Percentiles rank a stretch among this genome's conserved stretches.
Evolutionary conservation across 2,113 vertebrate species (phyloP).

Genomic region (Dolichotis patagonum): DNA sequence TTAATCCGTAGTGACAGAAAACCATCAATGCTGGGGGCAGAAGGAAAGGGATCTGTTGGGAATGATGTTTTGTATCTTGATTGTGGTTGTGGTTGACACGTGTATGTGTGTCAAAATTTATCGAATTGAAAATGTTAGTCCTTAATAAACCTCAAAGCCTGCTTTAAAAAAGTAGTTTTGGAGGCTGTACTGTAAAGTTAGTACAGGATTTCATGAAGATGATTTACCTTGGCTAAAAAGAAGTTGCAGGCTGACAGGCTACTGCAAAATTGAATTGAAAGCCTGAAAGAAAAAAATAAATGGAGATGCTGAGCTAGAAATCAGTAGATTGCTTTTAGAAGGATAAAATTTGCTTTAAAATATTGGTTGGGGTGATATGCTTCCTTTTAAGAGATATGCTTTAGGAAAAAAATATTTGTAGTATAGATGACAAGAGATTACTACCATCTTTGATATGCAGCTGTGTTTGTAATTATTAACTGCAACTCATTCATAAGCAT

Average conservation of each 20-base stretch:
- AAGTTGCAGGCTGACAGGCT: background rate
- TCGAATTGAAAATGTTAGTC: background rate
- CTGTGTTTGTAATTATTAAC: background rate
- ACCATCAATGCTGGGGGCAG: background rate
- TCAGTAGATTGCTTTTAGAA: background rate
- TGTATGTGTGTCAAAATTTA: background rate
- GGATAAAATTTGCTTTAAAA: conserved; percentile 8
- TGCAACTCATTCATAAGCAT: background rate
- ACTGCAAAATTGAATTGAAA: background rate
- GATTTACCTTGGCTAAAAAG: background rate
- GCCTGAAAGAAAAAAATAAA: conserved; percentile 1
- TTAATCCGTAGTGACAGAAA: background rate
- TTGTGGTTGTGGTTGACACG: background rate
- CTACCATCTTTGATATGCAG: background rate
- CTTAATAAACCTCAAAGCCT: background rate
- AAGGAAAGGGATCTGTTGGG: background rate
- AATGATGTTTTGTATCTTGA: background rate
- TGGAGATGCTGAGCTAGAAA: background rate
- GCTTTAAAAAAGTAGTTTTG: background rate
- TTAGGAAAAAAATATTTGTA: background rate
- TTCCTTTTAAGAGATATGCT: conserved; percentile 10
- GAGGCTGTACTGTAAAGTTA: background rate
- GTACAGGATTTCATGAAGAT: background rate
- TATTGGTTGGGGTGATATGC: background rate
- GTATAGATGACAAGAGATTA: background rate